Evolutionary conservation across 1,140 invertebrate species (phyloP), one percentile per base, ranked within the genome.

Genomic region (Tetragnatha versicolor): DNA sequence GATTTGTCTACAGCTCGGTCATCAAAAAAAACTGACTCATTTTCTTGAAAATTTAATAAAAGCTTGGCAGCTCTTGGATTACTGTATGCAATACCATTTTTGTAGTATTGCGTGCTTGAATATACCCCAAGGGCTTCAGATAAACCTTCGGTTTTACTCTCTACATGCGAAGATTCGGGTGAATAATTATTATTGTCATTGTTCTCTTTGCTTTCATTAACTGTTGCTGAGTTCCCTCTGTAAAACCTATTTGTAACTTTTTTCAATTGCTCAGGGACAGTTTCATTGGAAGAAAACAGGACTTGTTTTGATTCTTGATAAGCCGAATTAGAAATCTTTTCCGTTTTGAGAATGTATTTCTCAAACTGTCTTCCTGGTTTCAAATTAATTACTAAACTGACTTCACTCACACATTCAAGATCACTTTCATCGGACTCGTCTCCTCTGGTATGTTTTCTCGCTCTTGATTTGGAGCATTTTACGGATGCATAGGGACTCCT

Each of bases 321-420:
- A 20, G 72, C 47, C 20, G 73, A 53, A 27, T 33, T 51, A 6
- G 45, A n/a, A 4, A 77, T 27, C 2, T 77, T n/a, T 0, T 55
- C 60, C 7, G 35, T 7, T 55, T 55, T 65, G 12, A 77, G 29
- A 55, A 66, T 33, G n/a, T 53, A 77, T 39, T 66, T 65, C n/a
- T 47, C 22, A 31, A 45, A 39, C 37, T 77, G 33, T 20, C 31
- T 66, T 2, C 45, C 45, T 49, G 37, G n/a, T 53, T 61, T 66
- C 22, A 77, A n/a, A n/a, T 53, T 25, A 17, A 77, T 35, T 27
- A 31, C n/a, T 20, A 77, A 45, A 20, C 60, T 66, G n/a, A 77
- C 61, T 66, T 77, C 73, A 31, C 45, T 35, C 1, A 29, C 25
- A 20, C 73, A 77, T 2, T 47, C 73, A 49, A 77, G 66, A 17